Evolutionary conservation across 1,140 invertebrate species (phyloP).

Genomic region (Brachionus asplanchnoidis): DNA sequence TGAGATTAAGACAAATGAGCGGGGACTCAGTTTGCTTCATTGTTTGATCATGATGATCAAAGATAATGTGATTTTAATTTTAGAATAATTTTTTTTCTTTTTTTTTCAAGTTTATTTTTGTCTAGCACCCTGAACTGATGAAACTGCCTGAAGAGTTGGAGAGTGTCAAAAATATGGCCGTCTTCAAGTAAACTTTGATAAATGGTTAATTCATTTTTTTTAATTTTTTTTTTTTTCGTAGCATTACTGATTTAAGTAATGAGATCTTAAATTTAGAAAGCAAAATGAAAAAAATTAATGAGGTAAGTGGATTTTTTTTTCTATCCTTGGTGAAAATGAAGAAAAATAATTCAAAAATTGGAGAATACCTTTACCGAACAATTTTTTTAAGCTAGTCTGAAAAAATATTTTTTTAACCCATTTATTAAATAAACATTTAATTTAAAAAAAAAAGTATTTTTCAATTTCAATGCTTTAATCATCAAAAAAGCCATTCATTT

Average conservation of each 20-base stretch:
- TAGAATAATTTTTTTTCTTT: not conserved
- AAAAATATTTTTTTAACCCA: no score
- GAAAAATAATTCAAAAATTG: no score
- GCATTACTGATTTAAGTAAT: constrained; percentile 36
- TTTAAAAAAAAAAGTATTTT: no score
- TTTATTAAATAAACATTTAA: no score
- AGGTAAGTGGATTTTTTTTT: not conserved
- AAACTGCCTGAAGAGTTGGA: constrained; percentile 24
- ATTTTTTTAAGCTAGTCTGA: no score
- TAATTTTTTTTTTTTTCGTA: not conserved
- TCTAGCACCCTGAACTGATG: not conserved
- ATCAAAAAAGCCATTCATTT: no score
- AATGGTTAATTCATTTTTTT: not conserved
- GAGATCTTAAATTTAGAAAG: constrained; percentile 16
- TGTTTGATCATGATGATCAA: constrained; percentile 17
- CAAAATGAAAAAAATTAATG: constrained; percentile 33
- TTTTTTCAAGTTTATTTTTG: not conserved
- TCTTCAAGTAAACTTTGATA: not conserved
- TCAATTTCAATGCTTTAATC: no score
- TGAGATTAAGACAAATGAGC: constrained; percentile 37
- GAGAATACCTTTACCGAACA: no score
- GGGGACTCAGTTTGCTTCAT: constrained; percentile 9
- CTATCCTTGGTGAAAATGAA: no score
- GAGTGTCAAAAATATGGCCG: constrained; percentile 12
- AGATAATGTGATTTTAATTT: not conserved